Evolutionary conservation across 2,797 vertebrate species (phyloP).

Genomic region (Melopsittacus undulatus): DNA sequence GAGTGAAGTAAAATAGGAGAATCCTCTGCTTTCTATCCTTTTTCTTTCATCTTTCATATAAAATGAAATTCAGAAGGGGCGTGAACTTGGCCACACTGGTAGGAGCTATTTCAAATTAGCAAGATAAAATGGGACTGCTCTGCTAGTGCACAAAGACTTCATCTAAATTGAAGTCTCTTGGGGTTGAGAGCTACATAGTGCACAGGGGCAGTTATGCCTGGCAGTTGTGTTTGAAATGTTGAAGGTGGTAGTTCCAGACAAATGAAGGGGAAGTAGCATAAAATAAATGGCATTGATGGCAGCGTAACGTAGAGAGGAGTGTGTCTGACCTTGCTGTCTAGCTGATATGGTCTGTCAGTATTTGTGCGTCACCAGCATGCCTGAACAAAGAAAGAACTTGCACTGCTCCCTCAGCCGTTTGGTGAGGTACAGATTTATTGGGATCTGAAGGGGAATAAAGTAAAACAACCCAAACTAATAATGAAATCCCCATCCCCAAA

Average conservation of each 20-base stretch:
- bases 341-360: not conserved
- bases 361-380: not conserved
- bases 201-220: not conserved
- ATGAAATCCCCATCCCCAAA: not conserved
- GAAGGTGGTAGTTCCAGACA: not conserved
- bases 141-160: not conserved
- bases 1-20: not conserved
- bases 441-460: not conserved
- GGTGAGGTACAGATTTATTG: constrained; percentile 28
- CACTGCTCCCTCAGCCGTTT: constrained; percentile 49
- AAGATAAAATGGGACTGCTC: not conserved
- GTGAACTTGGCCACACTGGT: rapidly evolving
- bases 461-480: not conserved
- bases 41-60: not conserved
- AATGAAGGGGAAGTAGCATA: not conserved
- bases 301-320: not conserved
- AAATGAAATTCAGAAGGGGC: not conserved
- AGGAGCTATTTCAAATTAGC: not conserved
- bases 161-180: not conserved
- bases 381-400: constrained; percentile 8
- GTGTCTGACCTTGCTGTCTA: constrained; percentile 14
- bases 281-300: not conserved
- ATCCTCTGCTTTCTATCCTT: not conserved
- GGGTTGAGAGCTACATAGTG: not conserved
- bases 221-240: not conserved